Percentiles rank a stretch among this genome's conserved stretches.
These are phyloP conservation scores for Tamias sibiricus DNA, from an alignment of 2,113 vertebrate genomes.

Conservation along the genomic window DNA sequence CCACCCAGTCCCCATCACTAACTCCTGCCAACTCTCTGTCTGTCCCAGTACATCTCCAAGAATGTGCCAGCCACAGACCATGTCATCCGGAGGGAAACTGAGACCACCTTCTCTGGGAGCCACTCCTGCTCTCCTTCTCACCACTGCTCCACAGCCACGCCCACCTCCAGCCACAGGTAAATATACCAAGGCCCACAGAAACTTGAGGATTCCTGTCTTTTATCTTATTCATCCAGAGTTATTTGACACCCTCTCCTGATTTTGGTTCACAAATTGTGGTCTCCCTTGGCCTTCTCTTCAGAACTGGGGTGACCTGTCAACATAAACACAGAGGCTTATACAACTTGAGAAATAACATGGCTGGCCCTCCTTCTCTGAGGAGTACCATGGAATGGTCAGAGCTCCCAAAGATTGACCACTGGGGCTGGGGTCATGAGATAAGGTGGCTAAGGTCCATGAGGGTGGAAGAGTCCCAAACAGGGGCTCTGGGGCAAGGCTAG, in stretches of 20 bases:
- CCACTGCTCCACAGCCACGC: slow-evolving; percentile 95
- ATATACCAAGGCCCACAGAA: neutral
- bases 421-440: neutral
- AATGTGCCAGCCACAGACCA: slow-evolving; percentile 95
- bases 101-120: slow-evolving; percentile 95
- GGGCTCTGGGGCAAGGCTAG: neutral
- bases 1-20: neutral
- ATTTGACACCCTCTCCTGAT: neutral
- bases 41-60: slow-evolving; percentile 96
- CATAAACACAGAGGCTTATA: neutral
- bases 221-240: neutral
- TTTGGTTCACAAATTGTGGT: neutral
- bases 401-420: neutral
- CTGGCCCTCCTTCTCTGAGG: neutral
- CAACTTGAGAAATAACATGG: neutral
- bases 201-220: neutral
- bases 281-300: neutral
- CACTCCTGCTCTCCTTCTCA: slow-evolving; percentile 97
- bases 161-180: slow-evolving; percentile 97
- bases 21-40: slow-evolving; percentile 52
- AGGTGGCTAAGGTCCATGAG: neutral
- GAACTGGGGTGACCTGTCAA: neutral
- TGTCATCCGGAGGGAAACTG: slow-evolving; percentile 94
- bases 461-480: neutral
- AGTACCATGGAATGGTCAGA: neutral